Percentiles rank a stretch among this genome's conserved stretches.
Conservation (phyloP, 2,888 invertebrate genomes). For the Euphydryas editha region DNA sequence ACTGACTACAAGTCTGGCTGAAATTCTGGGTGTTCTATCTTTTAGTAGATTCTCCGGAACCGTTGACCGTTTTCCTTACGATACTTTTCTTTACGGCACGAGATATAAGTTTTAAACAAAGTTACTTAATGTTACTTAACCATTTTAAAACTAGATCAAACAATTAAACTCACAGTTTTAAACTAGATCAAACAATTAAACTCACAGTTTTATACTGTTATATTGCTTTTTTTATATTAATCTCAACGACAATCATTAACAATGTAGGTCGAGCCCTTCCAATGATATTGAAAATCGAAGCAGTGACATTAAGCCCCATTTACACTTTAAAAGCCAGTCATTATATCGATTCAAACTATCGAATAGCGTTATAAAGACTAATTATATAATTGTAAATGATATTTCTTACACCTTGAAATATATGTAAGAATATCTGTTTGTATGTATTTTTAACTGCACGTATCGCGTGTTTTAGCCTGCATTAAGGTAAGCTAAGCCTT, state of each 20-base stretch:
- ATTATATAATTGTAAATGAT: constrained; percentile 8
- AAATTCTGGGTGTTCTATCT: too few species aligned
- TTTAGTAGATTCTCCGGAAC: too few species aligned
- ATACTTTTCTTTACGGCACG: too few species aligned
- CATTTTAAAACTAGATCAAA: too few species aligned
- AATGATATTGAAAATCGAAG: constrained; percentile 37
- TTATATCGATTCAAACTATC: constrained; percentile 40
- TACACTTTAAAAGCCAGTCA: constrained; percentile 42
- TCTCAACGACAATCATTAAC: constrained; percentile 29
- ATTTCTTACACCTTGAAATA: constrained; percentile 14
- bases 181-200: too few species aligned
- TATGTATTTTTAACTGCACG: not conserved
- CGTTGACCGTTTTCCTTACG: too few species aligned
- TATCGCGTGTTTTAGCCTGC: too few species aligned
- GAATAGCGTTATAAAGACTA: constrained; percentile 31
- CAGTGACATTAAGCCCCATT: constrained; percentile 35
- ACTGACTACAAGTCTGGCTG: too few species aligned
- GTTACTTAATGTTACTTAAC: too few species aligned
- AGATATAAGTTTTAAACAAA: too few species aligned
- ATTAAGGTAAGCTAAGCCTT: too few species aligned
- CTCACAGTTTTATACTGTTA: not conserved
- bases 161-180: too few species aligned
- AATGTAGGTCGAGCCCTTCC: constrained; percentile 36
- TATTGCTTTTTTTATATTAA: not conserved
- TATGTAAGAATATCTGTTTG: not conserved